Base-by-base conservation (phyloP, 2,888 invertebrate species). In the Oscheius sp. region DNA sequence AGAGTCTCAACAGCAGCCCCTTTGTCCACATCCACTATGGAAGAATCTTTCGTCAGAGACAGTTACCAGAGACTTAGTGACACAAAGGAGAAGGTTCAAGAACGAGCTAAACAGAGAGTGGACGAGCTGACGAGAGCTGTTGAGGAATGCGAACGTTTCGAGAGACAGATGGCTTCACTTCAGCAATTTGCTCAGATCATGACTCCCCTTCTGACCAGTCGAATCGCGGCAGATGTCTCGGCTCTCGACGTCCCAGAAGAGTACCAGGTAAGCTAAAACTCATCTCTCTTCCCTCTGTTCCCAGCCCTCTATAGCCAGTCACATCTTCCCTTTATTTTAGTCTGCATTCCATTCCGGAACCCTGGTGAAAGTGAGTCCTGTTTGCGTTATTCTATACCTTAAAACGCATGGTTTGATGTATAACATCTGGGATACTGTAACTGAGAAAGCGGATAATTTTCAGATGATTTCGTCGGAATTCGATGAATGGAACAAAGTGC, bases 161-260 rank as follows among this genome's bases (percentile, higher is more conserved):
- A 86, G 75, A 75, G 76, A 47, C 76, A 80, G 63, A 76, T 80
- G 13, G 78, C 76, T 70, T 60, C 51, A 4, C 92, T 94, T 87
- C 93, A 93, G 90, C 92, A 92, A 82, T 94, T 94, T 92, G 91
- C 94, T 81, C 92, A 91, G 79, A 92, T 92, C 88, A 92, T 93
- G 85, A 93, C 93, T 89, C 92, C 92, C 85, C 92, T 93, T 88
- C 91, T 94, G 87, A 92, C 92, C 85, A 93, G 93, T 84, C 92
- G 94, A 87, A 91, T 94, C 83, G 93, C 93, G 87, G 93, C 93
- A 87, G 94, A 94, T 90, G 92, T 94, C 79, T 93, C 93, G 77
- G 93, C 94, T 79, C 93, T 93, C 88, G 94, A 94, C 90, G 91
- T 94, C 85, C 94, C 94, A 50, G 93, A 93, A 86, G 94, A 94